A percentile compares a stretch with the other conserved stretches of the same genome.
phyloP scores from a whole-genome alignment of 2,888 invertebrate species.

The Cremastobaeus sp. region DNA sequence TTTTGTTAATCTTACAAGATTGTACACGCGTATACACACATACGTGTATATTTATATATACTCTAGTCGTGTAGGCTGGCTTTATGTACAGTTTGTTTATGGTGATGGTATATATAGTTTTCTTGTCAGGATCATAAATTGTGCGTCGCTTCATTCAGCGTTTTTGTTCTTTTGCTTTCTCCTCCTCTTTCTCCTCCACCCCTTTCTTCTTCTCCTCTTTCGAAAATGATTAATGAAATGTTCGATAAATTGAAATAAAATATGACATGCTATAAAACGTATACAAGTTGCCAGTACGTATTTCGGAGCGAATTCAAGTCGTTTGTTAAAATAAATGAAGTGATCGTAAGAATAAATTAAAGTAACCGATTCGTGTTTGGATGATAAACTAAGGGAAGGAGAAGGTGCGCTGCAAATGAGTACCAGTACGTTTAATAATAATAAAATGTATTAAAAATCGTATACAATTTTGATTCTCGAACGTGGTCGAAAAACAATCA shows the following conservation, averaged over 20 bases:
- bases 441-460: conserved; percentile 78
- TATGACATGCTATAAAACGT: conserved; percentile 44
- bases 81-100: conserved; percentile 71
- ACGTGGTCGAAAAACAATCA: conserved; percentile 66
- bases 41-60: conserved; percentile 56
- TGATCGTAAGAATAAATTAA: neutral
- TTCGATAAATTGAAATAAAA: conserved; percentile 61
- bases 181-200: conserved; percentile 7
- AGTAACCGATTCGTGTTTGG: too few species aligned
- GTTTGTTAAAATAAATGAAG: conserved; percentile 2
- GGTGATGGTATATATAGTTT: conserved; percentile 67
- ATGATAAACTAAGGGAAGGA: too few species aligned
- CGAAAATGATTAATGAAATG: conserved; percentile 58
- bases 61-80: conserved; percentile 63
- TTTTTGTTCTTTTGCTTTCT: conserved; percentile 53
- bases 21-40: conserved; percentile 42
- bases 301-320: conserved; percentile 1
- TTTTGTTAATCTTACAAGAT: conserved; percentile 57
- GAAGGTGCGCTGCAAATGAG: conserved; percentile 23
- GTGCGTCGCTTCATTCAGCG: conserved; percentile 59
- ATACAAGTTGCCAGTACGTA: conserved; percentile 29
- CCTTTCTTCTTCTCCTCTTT: conserved; percentile 29
- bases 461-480: conserved; percentile 77
- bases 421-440: conserved; percentile 73
- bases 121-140: conserved; percentile 67